Evolutionary conservation across 2,797 vertebrate species (phyloP).

Genomic region (Xyrichtys novacula): DNA sequence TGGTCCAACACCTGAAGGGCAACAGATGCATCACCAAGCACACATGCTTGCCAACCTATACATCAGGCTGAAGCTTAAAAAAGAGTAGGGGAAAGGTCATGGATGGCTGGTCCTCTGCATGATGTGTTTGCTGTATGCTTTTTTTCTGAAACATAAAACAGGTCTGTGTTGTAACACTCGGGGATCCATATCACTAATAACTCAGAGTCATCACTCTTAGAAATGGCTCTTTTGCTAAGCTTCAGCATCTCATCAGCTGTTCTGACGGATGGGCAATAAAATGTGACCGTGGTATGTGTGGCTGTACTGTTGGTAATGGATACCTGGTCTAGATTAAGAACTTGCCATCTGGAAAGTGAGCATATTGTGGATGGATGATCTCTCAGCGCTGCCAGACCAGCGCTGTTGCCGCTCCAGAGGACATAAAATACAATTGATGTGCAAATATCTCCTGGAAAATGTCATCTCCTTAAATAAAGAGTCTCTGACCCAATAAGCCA

Average conservation of each 20-base stretch:
- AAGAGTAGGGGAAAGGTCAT: constrained; percentile 19
- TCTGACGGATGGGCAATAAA: constrained; percentile 70
- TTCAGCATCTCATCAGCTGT: constrained; percentile 36
- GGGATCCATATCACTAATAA: constrained; percentile 64
- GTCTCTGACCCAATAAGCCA: constrained; percentile 40
- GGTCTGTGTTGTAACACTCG: constrained; percentile 28
- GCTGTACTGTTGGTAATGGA: constrained; percentile 66
- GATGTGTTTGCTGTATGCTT: constrained; percentile 60
- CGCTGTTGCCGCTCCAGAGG: constrained; percentile 36
- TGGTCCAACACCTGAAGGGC: constrained; percentile 66
- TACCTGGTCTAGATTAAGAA: constrained; percentile 66
- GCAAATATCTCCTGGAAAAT: constrained; percentile 72
- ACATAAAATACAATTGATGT: constrained; percentile 70
- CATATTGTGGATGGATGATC: constrained; percentile 52
- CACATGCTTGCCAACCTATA: constrained; percentile 47
- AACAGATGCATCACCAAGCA: constrained; percentile 59
- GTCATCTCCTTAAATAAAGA: constrained; percentile 61
- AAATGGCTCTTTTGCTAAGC: constrained; percentile 46
- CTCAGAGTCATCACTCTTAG: constrained; percentile 52
- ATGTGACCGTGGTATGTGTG: constrained; percentile 65
- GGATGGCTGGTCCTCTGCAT: constrained; percentile 54
- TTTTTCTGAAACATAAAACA: constrained; percentile 58
- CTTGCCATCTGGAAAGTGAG: constrained; percentile 66
- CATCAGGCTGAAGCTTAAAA: constrained; percentile 40
- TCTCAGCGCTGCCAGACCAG: constrained; percentile 42